Base-by-base conservation (phyloP, 2,113 vertebrate species). In the Diadophis punctatus region DNA sequence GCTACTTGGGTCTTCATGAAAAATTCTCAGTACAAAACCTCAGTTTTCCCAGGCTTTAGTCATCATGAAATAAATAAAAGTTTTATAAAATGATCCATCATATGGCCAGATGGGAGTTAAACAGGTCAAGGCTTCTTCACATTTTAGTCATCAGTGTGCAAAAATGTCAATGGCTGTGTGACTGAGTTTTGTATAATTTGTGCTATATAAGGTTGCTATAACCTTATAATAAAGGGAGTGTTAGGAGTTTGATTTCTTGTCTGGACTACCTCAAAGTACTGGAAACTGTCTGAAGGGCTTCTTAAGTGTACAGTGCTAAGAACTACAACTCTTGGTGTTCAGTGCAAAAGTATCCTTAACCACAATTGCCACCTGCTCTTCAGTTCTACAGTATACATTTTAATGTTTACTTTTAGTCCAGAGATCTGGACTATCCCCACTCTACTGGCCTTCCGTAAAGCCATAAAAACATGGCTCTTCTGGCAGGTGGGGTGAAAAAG, bases 1-100 rank as follows among this genome's bases (percentile, higher is more conserved):
- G 88, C 95, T 94, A 96, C 95, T 92, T 96, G 95, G 90, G 90
- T 94, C 93, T 95, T 95, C 94, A 88, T 56, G 30, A 87, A 49
- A 25, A 46, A 93, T 94, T 94, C 74, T 56, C 18, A 89, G 43
- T 53, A 58, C 43, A 60, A 43, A 85, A 87, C 9, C 22, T 10
- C 9, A 12, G 10, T 84, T 95, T 96, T 95, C 63, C 25, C 34
- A 1, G 8, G 52, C 90, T 86, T 94, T 93, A 53, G 23, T 96
- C 60, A 74, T 49, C 87, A n/a, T 92, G 91, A 52, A 93, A 85
- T 56, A 80, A 80, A 80, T 43, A 80, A 80, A 80, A 39, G 34
- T 43, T 48, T 95, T 94, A 93, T 92, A 93, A 94, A 95, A 90
- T 16, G 86, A 52, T 23, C 68, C 30, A 52, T 53, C 43, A 22